Base-by-base conservation (phyloP, 1,140 invertebrate species). In the Scylla paramamosain region DNA sequence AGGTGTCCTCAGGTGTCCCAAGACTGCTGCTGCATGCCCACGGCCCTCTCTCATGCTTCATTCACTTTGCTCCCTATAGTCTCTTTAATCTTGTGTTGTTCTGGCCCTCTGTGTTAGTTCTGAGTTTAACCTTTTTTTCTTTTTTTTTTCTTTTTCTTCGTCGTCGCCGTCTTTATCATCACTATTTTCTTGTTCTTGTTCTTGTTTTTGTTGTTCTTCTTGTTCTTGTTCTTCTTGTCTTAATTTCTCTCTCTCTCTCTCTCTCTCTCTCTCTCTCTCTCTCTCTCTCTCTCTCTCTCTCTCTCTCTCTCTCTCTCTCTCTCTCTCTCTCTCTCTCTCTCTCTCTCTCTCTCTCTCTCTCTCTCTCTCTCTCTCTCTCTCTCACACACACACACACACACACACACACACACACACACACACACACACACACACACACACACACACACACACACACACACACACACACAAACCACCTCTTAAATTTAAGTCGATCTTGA, bases 281-380 rank as follows among this genome's bases (percentile, higher is more conserved):
- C 88, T 90, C 39, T 45, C 88, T 45, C 32, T 45, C 45, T 48
- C 89, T 91, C 89, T 91, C 45, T 48, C 89, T 91, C 89, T 91
- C 45, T 48, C 45, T 46, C 10, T 29, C 7, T 84, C 83, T 12
- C 10, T 12, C 31, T 12, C n/a, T 29, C 83, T 29, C n/a, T 29
- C 14, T 29, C 83, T 20, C n/a, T 29, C n/a, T 90, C 29, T 90
- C 39, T 90, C 88, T 90, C 39, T 45, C 39, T 90, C 39, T 45
- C 39, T 45, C 29, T 90, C 88, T 32, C 31, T 32, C 25, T 45
- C 45, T 45, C 25, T 45, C 84, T 90, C 29, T 90, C 88, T 90
- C 29, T 90, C 32, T 90, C 39, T 91, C 89, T 48, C 39, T 91
- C 89, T 48, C 39, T 91, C 89, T 48, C 39, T 91, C 45, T 46